Percentiles rank a stretch among this genome's conserved stretches.
Evolutionary conservation across 2,113 vertebrate genomes (phyloP).

Genomic region (Verasper variegatus): DNA sequence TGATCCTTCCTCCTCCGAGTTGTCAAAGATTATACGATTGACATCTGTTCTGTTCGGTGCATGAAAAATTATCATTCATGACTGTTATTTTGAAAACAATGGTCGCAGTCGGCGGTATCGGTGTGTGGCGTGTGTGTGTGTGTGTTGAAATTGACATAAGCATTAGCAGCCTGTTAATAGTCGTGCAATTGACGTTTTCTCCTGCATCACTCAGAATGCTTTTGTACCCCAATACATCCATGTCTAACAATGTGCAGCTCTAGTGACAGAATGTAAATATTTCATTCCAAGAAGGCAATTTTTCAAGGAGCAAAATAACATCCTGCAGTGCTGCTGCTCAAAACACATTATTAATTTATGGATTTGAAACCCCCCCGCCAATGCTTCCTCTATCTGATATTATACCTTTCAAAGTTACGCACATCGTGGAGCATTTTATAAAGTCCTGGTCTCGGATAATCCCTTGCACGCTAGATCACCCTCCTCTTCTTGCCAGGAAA

Average conservation of each 20-base stretch:
- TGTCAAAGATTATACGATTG: constrained; percentile 45
- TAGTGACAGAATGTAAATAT: constrained; percentile 81
- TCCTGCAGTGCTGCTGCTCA: constrained; percentile 69
- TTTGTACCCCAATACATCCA: constrained; percentile 52
- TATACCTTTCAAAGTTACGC: constrained; percentile 71
- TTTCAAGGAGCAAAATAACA: constrained; percentile 69
- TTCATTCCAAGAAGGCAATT: constrained; percentile 76
- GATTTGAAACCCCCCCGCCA: constrained; percentile 73
- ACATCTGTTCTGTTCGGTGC: constrained; percentile 21
- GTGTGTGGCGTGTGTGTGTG: not conserved
- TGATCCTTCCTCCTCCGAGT: constrained; percentile 34
- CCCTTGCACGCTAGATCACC: constrained; percentile 65
- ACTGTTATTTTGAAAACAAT: constrained; percentile 29
- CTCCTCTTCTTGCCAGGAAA: constrained; percentile 49
- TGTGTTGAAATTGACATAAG: constrained; percentile 21
- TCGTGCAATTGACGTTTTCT: not conserved
- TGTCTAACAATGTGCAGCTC: constrained; percentile 65
- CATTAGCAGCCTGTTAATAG: constrained; percentile 9
- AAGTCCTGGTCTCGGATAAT: constrained; percentile 64
- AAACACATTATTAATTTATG: constrained; percentile 84
- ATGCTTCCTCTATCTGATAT: constrained; percentile 74
- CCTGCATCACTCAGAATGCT: constrained; percentile 12
- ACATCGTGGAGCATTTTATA: constrained; percentile 68
- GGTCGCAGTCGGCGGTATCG: constrained; percentile 10
- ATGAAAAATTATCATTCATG: constrained; percentile 21